Evolutionary conservation across 2,797 vertebrate species (phyloP), one percentile per base, ranked within the genome.

Genomic region (Rhinogobio ventralis): DNA sequence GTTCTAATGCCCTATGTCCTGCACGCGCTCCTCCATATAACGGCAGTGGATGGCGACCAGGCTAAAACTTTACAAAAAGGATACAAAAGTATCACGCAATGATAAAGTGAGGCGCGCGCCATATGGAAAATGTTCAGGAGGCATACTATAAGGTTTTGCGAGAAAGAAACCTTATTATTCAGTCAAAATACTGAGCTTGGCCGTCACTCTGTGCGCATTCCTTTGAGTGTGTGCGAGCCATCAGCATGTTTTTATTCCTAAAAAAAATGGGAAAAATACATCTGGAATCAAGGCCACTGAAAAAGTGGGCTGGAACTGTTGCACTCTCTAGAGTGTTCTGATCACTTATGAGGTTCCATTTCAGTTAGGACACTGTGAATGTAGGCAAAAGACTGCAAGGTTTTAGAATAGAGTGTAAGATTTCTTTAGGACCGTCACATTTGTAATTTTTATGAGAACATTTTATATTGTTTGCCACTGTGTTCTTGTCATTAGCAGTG

Each of bases 381-480:
- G 15, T 77, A 28, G 53, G n/a, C 23, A 60, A 36, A 14, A 25
- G 55, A 77, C 23, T 17, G 55, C n/a, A 62, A 60, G n/a, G 9
- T 28, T 77, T 77, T 36, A 1, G 36, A 45, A 45, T 20, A 55
- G 20, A n/a, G 6, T 13, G 8, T 55, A 75, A 1, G n/a, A 11
- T 60, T 62, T 62, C 51, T 76, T 57, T 9, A 25, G 1, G 4
- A 57, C 51, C 4, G n/a, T 42, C n/a, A 42, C 39, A 66, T 64
- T 39, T 66, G 20, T 53, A 0, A 75, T 39, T 42, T 15, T 45
- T 66, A 20, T 42, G 9, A 8, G 15, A 83, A 76, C 30, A 39
- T 75, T 67, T 53, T 42, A 28, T 11, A 83, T 55, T 74, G 42
- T 74, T 82, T 82, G 42, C 57, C 28, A 36, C 42, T 7, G 57